phyloP scores from a whole-genome alignment of 2,797 vertebrate species.

The Sitta carolinensis region DNA sequence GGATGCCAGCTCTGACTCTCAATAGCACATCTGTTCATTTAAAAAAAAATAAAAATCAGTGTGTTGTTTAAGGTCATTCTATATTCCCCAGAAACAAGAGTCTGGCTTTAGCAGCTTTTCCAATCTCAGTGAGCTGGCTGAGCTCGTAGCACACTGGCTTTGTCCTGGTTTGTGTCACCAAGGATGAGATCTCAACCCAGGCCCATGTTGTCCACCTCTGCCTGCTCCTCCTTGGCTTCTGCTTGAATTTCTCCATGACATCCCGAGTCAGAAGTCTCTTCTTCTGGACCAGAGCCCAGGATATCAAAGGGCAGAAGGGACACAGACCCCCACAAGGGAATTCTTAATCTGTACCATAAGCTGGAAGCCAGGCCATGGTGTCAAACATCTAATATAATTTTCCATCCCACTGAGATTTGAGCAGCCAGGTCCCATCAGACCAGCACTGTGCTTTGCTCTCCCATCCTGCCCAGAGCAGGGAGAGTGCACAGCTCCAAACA shows the following conservation, averaged over 20 bases:
- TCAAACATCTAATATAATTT: not conserved
- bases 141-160: not conserved
- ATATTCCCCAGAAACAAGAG: not conserved
- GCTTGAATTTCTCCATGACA: conserved; percentile 77
- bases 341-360: not conserved
- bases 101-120: conserved; percentile 11
- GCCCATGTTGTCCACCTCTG: conserved; percentile 73
- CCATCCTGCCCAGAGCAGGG: fast-evolving
- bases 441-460: not conserved
- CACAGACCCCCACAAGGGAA: not conserved
- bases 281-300: conserved; percentile 73
- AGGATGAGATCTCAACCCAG: not conserved
- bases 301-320: conserved; percentile 72
- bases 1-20: conserved; percentile 29
- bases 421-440: not conserved
- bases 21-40: conserved; percentile 39
- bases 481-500: not conserved
- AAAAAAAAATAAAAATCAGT: not conserved
- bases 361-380: not conserved
- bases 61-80: conserved; percentile 37
- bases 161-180: not conserved
- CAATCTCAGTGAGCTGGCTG: not conserved
- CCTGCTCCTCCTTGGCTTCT: conserved; percentile 80
- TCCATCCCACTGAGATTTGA: not conserved
- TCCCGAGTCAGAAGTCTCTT: conserved; percentile 72